A percentile compares a stretch with the other conserved stretches of the same genome.
These are phyloP conservation scores for Genyomyrus donnyi DNA, from an alignment of 2,113 vertebrate genomes.

Conservation along the genomic window DNA sequence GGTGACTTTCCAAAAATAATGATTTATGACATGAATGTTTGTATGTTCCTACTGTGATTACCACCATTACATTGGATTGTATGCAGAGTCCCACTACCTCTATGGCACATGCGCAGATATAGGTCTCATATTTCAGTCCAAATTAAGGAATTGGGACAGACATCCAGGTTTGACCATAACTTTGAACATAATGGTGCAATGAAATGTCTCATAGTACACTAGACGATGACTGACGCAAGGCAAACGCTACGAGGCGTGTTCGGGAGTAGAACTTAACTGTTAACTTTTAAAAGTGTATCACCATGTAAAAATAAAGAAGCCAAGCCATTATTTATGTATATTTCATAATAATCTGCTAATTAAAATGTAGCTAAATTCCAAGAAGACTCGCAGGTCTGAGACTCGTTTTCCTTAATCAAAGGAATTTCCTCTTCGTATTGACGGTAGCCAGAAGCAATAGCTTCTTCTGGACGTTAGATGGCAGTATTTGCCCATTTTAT, in stretches of 20 bases:
- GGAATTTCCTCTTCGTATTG: not conserved
- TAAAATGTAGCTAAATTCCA: not conserved
- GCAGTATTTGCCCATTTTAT: slow-evolving; percentile 8
- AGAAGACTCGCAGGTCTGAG: not conserved
- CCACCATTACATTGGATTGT: not conserved
- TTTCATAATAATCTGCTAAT: not conserved
- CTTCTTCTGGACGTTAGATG: slow-evolving; percentile 36
- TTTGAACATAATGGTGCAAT: not conserved
- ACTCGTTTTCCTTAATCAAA: not conserved
- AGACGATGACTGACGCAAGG: not conserved
- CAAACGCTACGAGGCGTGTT: not conserved
- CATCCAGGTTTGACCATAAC: not conserved
- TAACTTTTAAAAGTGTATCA: not conserved
- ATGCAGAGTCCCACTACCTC: not conserved
- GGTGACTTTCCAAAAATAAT: not conserved
- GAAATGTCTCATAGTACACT: not conserved
- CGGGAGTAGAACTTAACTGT: not conserved
- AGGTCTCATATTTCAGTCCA: not conserved
- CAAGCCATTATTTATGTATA: not conserved
- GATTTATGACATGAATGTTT: not conserved
- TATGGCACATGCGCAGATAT: not conserved
- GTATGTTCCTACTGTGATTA: not conserved
- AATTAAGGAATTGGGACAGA: not conserved
- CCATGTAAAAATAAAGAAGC: not conserved
- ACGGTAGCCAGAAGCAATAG: not conserved